Evolutionary conservation across 2,797 vertebrate genomes (phyloP), one percentile per base, ranked within the genome.

Genomic region (Bradypodion pumilum): DNA sequence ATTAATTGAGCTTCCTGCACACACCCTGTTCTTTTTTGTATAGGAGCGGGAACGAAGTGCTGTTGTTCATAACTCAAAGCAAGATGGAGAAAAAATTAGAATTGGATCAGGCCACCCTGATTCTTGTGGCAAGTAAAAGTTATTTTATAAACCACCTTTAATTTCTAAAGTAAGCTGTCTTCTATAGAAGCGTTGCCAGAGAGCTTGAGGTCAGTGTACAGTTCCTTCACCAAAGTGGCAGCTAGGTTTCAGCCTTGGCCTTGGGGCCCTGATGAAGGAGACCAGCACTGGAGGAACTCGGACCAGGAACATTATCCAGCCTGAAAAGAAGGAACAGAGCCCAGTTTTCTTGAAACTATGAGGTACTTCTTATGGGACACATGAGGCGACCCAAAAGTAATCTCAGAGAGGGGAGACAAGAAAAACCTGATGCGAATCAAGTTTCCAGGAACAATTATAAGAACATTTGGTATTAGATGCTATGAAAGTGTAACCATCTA

Each of bases 11-110:
- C 21, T 3, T 37, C 59, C 10, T 35, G 15, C 27, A 9, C 27
- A 62, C 15, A 0, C 35, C 6, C 12, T 1, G 0, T 78, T 32
- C 32, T 73, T n/a, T n/a, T 84, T 84, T 42, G 40, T 25, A 40
- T 2, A 78, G 69, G 52, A 19, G 75, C 44, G 78, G 56, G 76
- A 86, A 82, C 52, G 44, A 7, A 86, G 12, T 70, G 29, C 5
- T 78, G 16, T 4, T 79, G 35, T 88, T 78, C 42, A 4, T 84
- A 66, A 23, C 35, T 16, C 56, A 72, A 88, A 62, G 49, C 29
- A 72, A 80, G 76, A 49, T 7, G 80, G 29, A 70, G 89, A 78
- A 42, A 79, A 68, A 65, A 69, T 3, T 35, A 74, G 46, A 77
- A 59, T 68, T 42, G 87, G 81, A 60, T 42, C 40, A 44, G 46